Evolutionary conservation across 2,113 vertebrate genomes (phyloP).

Genomic region (Pelobates fuscus): DNA sequence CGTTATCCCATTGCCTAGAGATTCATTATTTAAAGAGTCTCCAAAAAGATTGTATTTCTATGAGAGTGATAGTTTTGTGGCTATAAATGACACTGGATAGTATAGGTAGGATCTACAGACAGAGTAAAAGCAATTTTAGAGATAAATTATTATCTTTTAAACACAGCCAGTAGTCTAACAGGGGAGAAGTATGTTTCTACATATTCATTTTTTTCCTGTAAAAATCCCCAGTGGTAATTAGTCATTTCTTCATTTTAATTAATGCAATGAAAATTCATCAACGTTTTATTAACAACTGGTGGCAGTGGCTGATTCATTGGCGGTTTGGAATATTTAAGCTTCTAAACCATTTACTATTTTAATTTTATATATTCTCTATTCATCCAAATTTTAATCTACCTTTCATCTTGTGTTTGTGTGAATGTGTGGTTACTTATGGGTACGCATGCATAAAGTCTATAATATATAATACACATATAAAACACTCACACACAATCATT

Average conservation of each 20-base stretch:
- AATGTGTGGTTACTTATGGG: no score
- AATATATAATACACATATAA: no score
- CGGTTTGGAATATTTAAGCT: conserved; percentile 4
- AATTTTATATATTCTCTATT: no score
- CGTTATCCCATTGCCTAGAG: conserved; percentile 5
- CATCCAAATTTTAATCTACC: no score
- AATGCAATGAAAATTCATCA: conserved; percentile 30
- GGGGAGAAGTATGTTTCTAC: conserved; percentile 5
- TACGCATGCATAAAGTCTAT: no score
- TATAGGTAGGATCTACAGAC: conserved; percentile 3
- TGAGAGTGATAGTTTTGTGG: neutral
- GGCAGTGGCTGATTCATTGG: conserved; percentile 18
- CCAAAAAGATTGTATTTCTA: neutral
- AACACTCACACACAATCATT: no score
- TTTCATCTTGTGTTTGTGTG: no score
- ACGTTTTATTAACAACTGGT: conserved; percentile 27
- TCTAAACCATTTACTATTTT: conserved; percentile 10
- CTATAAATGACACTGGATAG: neutral
- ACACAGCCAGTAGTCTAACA: conserved; percentile 16
- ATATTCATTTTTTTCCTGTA: no score
- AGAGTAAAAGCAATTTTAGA: conserved; percentile 8
- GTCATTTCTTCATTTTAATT: conserved; percentile 11
- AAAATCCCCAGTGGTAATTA: conserved; percentile 18
- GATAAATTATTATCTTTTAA: conserved; percentile 15
- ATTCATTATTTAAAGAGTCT: conserved; percentile 27